Evolutionary conservation across 2,888 invertebrate genomes (phyloP), one percentile per base, ranked within the genome.

Genomic region (Diaprepes abbreviatus): DNA sequence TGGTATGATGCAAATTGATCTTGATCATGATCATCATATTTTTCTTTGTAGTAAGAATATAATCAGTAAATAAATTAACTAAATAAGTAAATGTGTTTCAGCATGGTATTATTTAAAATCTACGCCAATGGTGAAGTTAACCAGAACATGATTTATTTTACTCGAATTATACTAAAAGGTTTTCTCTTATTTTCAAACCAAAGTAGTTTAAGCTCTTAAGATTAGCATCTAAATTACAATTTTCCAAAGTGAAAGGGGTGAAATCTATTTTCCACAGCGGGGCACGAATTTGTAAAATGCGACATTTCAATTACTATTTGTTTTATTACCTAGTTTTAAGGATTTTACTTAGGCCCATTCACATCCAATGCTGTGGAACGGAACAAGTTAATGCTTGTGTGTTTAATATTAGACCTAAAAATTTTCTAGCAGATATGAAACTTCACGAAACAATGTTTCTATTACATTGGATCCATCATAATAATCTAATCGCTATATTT

Each of bases 171-270:
- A 57, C 57, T 38, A 57, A 63, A 63, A 63, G 52, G 63, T 54
- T 63, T 54, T 28, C 40, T 54, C 63, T 63, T 38, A 63, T 63
- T 63, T 63, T 63, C 63, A 63, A 63, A 52, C 36, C 40, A 54
- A 54, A 63, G 52, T 52, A 24, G 63, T 52, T 48, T 17, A 63
- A 63, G 66, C 66, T 59, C 35, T 59, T 52, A 59, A 66, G 66
- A 66, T 66, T 66, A 66, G 19, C 66, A 66, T 66, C 66, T 66
- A 66, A 66, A 66, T 66, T 66, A 66, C 66, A 66, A 59, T 66
- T 58, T 66, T 66, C 52, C 45, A 45, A 66, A 66, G 19, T 59
- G 40, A 66, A 66, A 66, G 59, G 57, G 58, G 38, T 58, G 17
- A 66, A 50, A 66, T 66, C 66, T 58, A 59, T 59, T 66, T 66